Conservation (phyloP, 1,140 invertebrate species). For the Neotoxoptera formosana region DNA sequence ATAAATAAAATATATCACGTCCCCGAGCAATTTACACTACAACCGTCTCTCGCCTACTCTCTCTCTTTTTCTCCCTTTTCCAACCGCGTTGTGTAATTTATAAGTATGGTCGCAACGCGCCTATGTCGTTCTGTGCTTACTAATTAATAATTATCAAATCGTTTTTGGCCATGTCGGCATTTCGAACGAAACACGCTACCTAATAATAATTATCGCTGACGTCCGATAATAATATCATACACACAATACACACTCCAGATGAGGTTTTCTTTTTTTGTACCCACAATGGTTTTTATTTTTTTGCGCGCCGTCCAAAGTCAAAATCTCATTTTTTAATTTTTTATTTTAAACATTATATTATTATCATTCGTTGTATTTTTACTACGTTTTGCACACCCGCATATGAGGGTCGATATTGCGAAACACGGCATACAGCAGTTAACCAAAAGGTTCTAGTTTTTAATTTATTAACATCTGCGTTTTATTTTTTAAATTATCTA, state of each 20-base stretch:
- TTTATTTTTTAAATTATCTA: background rate
- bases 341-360: background rate
- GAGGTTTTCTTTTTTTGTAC: background rate
- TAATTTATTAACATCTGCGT: background rate
- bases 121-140: background rate
- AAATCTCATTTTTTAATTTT: constrained; percentile 12
- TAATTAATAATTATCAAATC: constrained; percentile 7
- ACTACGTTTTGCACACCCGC: background rate
- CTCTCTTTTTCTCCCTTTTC: background rate
- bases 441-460: background rate
- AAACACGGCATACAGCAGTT: background rate
- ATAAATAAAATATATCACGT: constrained; percentile 25
- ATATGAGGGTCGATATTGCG: background rate
- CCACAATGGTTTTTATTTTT: background rate
- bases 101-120: background rate
- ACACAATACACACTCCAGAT: background rate
- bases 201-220: background rate
- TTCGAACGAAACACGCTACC: background rate
- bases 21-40: background rate
- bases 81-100: background rate
- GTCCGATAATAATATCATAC: background rate
- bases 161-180: background rate
- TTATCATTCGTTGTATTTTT: background rate
- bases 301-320: too few relatives aligned
- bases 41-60: background rate